Base-by-base conservation (phyloP, 2,113 vertebrate species). In the Hydropotes inermis region DNA sequence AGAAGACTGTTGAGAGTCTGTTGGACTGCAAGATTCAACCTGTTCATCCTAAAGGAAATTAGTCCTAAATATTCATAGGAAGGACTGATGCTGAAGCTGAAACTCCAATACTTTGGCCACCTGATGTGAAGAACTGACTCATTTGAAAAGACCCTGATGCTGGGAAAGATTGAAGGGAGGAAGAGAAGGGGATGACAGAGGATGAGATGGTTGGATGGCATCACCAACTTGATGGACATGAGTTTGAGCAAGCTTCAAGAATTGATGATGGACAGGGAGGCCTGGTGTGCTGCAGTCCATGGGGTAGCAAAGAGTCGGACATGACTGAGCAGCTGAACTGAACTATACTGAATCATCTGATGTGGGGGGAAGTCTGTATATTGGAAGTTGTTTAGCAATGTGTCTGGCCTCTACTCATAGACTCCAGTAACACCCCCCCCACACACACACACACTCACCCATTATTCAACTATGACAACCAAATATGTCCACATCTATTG, bases 161-260 rank as follows among this genome's bases (percentile, higher is more conserved):
- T 70, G 19, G n/a, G 64, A 70, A 70, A 70, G n/a, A 36, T 5
- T 36, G n/a, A 70, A 70, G 19, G n/a, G 1, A 36, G n/a, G 67
- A 70, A 4, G 17, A 70, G n/a, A 70, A 70, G 19, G 67, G n/a
- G 17, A 12, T 0, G 0, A 36, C n/a, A 70, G n/a, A 70, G 67
- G 67, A 70, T 36, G n/a, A 23, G 19, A 23, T 70, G 19, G 67
- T 70, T 70, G 67, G 9, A 23, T 36, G 19, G 2, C 67, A 36
- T 70, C 67, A 70, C n/a, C n/a, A 6, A 70, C n/a, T 70, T 5
- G 19, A 70, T 70, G 19, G n/a, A 39, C 67, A 70, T 70, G 67
- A 70, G 67, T 70, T 70, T 70, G n/a, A 70, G 67, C 19, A 70
- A 70, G 21, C n/a, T 70, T 36, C 19, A 0, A 36, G 67, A 23